Base-by-base conservation (phyloP, 2,797 vertebrate genomes). In the Lateolabrax maculatus region DNA sequence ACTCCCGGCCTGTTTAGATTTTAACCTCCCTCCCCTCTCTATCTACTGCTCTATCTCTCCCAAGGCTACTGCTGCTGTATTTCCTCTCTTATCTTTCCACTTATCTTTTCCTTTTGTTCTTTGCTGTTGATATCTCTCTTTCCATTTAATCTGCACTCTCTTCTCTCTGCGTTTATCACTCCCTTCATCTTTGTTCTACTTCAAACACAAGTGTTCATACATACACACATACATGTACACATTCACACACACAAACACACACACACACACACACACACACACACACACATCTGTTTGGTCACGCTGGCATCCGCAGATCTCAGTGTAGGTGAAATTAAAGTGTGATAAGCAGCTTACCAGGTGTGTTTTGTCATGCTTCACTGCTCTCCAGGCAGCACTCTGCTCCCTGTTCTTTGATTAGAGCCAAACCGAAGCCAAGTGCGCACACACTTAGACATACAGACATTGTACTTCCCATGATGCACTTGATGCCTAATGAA, bases 311-410 rank as follows among this genome's bases (percentile, higher is more conserved):
- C 81, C 39, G 55, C 85, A 77, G 74, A 92, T 92, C 90, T 87
- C 76, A 60, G 87, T 86, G 86, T 90, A 90, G 90, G 88, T 94
- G 87, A 94, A 95, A 94, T 94, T 88, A 94, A 93, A 94, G 92
- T 93, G 92, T 90, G 94, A 94, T 94, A 94, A 94, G 92, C 91
- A 87, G 91, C 94, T 94, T 94, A 94, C 87, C 91, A 94, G 93
- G 94, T 95, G 93, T 94, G 90, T 90, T 88, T 92, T 91, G 88
- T 93, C 91, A 91, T 84, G 92, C 91, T 86, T 89, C 87, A 80
- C 78, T 89, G 91, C 90, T 93, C 88, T 93, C 80, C 84, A 90
- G 87, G 90, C 90, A 88, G 77, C 87, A 85, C 87, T 89, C 68
- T 81, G 80, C 90, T 88, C 85, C 71, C 74, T 84, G 72, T 86